These are phyloP conservation scores for Pyrgus malvae DNA, from an alignment of 2,888 invertebrate species.

Conservation along the genomic window DNA sequence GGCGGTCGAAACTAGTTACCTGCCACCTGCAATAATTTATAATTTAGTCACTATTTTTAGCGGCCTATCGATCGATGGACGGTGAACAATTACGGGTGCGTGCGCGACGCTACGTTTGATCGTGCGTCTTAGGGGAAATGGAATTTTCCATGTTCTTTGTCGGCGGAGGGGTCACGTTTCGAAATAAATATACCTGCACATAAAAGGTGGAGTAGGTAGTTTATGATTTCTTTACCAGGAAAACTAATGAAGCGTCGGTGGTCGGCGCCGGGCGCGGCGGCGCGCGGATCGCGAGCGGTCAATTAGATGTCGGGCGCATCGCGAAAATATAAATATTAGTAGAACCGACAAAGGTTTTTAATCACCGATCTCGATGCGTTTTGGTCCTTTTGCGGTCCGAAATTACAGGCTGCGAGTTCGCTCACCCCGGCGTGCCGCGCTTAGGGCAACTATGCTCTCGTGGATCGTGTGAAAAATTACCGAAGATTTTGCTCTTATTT, in stretches of 20 bases:
- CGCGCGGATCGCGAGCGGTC: conserved; percentile 69
- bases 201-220: conserved; percentile 66
- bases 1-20: conserved; percentile 72
- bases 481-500: conserved; percentile 73
- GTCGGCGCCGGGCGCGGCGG: conserved; percentile 54
- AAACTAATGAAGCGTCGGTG: conserved; percentile 75
- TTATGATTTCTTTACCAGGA: conserved; percentile 76
- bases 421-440: conserved; percentile 74
- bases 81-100: conserved; percentile 41
- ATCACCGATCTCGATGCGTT: conserved; percentile 77
- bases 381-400: conserved; percentile 81
- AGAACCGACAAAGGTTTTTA: conserved; percentile 82
- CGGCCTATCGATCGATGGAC: conserved; percentile 47
- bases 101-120: conserved; percentile 26
- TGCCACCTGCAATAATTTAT: conserved; percentile 66
- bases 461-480: conserved; percentile 81
- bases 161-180: conserved; percentile 63
- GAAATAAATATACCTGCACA: conserved; percentile 60
- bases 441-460: conserved; percentile 77
- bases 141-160: conserved; percentile 60
- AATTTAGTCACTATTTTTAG: conserved; percentile 64
- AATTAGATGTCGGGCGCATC: conserved; percentile 80
- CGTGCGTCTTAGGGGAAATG: conserved; percentile 45
- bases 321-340: conserved; percentile 82
- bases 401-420: conserved; percentile 80